These are phyloP conservation scores for Megaceryle maxima DNA, from an alignment of 2,113 vertebrate species.

Conservation along the genomic window DNA sequence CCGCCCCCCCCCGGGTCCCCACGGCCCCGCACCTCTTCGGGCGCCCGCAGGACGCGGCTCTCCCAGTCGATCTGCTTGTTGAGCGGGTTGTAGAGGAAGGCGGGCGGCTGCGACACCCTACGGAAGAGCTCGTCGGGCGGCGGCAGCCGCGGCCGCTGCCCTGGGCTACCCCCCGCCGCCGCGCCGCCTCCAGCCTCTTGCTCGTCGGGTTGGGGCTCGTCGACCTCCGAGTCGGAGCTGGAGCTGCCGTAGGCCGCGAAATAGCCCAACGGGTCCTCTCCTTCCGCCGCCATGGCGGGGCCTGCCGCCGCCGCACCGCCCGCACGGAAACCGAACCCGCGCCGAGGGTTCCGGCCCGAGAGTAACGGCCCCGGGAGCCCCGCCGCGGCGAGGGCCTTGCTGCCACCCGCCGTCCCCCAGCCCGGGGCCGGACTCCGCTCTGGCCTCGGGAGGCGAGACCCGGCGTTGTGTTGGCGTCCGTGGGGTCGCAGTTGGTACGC, in stretches of 20 bases:
- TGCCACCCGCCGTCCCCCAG: not conserved
- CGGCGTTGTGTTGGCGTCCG: accelerated
- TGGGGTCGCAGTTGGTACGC: accelerated
- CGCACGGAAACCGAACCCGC: conserved; percentile 5
- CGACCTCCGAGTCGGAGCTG: conserved; percentile 59
- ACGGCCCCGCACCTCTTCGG: conserved; percentile 78
- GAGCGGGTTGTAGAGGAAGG: conserved; percentile 91
- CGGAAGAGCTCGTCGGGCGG: conserved; percentile 89
- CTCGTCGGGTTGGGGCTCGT: conserved; percentile 44
- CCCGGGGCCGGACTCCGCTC: not conserved
- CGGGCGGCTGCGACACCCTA: conserved; percentile 87
- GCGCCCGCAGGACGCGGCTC: conserved; percentile 85
- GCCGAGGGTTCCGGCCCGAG: not conserved
- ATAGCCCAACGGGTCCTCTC: conserved; percentile 82
- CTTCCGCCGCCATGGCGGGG: conserved; percentile 76
- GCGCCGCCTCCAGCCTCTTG: not conserved
- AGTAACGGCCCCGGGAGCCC: not conserved
- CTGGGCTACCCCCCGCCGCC: not conserved
- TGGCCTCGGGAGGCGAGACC: not conserved
- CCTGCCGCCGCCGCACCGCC: conserved; percentile 17
- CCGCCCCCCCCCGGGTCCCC: not conserved
- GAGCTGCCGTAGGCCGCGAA: conserved; percentile 87
- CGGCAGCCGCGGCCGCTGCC: conserved; percentile 68
- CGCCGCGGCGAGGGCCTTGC: no score
- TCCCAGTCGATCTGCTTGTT: conserved; percentile 96